A percentile compares a stretch with the other conserved stretches of the same genome.
phyloP scores from a whole-genome alignment of 2,113 vertebrate genomes.

The Stomatorhinus ivindoensis region DNA sequence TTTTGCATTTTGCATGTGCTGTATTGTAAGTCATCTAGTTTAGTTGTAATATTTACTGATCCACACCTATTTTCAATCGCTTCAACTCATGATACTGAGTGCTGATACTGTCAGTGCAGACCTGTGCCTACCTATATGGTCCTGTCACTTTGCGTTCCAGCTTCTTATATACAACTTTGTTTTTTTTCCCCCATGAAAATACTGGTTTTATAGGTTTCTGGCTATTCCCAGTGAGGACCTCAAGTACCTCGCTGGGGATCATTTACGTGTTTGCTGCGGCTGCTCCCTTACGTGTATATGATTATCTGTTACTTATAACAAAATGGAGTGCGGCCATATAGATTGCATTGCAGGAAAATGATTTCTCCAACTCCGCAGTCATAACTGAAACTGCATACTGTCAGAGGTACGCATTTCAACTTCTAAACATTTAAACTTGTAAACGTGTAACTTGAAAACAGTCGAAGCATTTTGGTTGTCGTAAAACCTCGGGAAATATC shows the following conservation, averaged over 20 bases:
- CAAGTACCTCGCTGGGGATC: neutral
- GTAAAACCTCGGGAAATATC: neutral
- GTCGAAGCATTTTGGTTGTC: neutral
- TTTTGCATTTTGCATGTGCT: neutral
- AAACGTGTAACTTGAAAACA: neutral
- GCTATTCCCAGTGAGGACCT: neutral
- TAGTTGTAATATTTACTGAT: neutral
- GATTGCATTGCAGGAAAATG: neutral
- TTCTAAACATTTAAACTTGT: neutral
- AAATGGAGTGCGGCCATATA: neutral
- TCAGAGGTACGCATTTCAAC: neutral
- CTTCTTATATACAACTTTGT: neutral
- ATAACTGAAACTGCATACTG: neutral
- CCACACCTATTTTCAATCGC: neutral
- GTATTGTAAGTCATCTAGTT: neutral
- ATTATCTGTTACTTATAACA: neutral
- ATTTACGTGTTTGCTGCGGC: neutral
- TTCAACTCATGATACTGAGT: neutral
- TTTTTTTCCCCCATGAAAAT: neutral
- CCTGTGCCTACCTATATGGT: neutral
- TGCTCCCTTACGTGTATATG: neutral
- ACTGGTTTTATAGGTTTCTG: neutral
- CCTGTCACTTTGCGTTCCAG: neutral
- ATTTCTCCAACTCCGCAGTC: neutral
- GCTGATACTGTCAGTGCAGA: neutral